Evolutionary conservation across 2,888 invertebrate species (phyloP).

Genomic region (Netelia virgata): DNA sequence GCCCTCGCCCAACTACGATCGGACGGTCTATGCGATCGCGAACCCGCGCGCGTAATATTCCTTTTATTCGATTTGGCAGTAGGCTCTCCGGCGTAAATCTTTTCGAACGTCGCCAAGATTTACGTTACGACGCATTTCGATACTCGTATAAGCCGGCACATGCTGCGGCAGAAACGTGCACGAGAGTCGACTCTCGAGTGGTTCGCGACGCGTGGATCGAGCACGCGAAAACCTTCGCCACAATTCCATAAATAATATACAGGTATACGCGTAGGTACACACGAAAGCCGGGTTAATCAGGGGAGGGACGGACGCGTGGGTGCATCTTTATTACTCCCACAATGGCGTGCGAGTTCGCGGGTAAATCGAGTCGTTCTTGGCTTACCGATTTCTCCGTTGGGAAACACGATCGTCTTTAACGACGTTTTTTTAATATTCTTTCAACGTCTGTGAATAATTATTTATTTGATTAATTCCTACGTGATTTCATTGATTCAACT

Average conservation of each 20-base stretch:
- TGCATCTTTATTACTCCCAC: conserved; percentile 69
- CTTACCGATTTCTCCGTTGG: conserved; percentile 34
- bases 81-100: background rate
- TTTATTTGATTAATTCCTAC: too few relatives aligned
- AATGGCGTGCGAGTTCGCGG: conserved; percentile 56
- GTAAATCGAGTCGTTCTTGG: conserved; percentile 59
- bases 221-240: conserved; percentile 8
- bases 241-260: background rate
- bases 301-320: conserved; percentile 69
- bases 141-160: background rate
- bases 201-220: background rate
- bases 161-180: conserved; percentile 8
- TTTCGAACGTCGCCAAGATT: conserved; percentile 51
- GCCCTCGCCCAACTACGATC: conserved; percentile 61
- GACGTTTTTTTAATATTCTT: background rate
- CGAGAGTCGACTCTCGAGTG: conserved; percentile 1
- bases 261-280: background rate
- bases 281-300: conserved; percentile 68
- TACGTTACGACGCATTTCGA: conserved; percentile 63
- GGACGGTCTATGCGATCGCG: background rate
- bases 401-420: background rate
- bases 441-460: background rate
- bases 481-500: too few relatives aligned
- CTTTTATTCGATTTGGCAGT: conserved; percentile 28
- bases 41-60: conserved; percentile 18